A percentile compares a stretch with the other conserved stretches of the same genome.
phyloP scores from a whole-genome alignment of 2,113 vertebrate genomes.

The Chinchilla lanigera region DNA sequence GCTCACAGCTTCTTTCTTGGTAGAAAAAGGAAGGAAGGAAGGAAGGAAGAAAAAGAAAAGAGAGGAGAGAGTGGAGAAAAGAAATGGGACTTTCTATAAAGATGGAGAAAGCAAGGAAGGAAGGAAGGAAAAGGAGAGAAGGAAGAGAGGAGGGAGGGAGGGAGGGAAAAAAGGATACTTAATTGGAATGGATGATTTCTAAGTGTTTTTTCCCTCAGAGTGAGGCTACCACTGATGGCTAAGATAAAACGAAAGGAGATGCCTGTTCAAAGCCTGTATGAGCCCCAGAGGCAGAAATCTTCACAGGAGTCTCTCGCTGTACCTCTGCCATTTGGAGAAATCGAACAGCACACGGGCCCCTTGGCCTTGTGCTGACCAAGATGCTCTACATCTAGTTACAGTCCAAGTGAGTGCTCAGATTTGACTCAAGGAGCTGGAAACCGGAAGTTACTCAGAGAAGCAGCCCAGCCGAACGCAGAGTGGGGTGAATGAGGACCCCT shows the following conservation, averaged over 20 bases:
- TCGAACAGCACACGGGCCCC: background rate
- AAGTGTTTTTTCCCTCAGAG: background rate
- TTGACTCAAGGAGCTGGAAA: background rate
- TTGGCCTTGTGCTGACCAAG: background rate
- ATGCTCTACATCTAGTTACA: background rate
- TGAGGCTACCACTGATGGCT: background rate
- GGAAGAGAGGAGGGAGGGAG: background rate
- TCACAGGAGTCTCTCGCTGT: background rate
- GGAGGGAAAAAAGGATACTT: background rate
- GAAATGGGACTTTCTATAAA: background rate
- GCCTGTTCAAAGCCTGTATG: background rate
- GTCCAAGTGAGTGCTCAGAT: background rate
- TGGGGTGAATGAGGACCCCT: background rate
- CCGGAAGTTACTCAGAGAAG: background rate
- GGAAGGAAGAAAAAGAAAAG: background rate
- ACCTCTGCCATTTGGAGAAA: background rate
- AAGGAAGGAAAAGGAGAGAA: background rate
- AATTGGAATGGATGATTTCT: background rate
- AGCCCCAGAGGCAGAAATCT: constrained; percentile 24
- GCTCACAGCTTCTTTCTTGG: background rate
- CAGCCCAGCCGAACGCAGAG: background rate
- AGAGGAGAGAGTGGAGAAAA: no score
- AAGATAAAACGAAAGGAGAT: background rate
- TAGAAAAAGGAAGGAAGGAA: background rate
- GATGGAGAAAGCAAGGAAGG: background rate